These are phyloP conservation scores for Dryococelus australis DNA, from an alignment of 2,888 invertebrate genomes.

Conservation along the genomic window DNA sequence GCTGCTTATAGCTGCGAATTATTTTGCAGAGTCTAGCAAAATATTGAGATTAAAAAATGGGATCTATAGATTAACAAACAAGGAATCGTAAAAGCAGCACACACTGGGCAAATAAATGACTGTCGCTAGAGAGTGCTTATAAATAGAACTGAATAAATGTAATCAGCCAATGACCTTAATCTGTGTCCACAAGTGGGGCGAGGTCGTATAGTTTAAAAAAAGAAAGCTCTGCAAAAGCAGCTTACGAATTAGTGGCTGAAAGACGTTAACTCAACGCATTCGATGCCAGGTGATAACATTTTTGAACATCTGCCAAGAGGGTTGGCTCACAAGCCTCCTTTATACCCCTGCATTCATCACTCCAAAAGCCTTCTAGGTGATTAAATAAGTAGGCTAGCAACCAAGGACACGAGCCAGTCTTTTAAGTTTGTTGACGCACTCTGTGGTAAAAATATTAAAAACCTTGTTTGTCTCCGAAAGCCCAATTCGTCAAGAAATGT, in stretches of 20 bases:
- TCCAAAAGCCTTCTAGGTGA: neutral
- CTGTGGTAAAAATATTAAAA: no score
- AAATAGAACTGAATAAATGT: neutral
- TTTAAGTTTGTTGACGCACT: no score
- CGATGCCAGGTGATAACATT: conserved; percentile 10
- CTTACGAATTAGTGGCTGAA: neutral
- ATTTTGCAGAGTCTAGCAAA: no score
- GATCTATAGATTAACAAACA: no score
- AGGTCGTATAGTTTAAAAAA: neutral
- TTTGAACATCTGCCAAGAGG: neutral
- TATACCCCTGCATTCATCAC: neutral
- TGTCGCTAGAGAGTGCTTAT: no score
- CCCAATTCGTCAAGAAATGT: no score
- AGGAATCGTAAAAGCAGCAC: no score
- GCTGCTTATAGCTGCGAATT: no score
- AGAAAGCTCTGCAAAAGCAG: neutral
- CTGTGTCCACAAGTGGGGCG: neutral
- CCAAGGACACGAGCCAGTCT: neutral
- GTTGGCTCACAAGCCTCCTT: neutral
- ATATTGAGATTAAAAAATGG: no score
- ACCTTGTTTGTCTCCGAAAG: no score
- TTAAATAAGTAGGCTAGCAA: neutral
- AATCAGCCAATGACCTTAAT: neutral
- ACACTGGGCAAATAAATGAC: no score
- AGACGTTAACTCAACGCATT: neutral